Conservation (phyloP, 2,113 vertebrate genomes). For the Bubo blakistoni region DNA sequence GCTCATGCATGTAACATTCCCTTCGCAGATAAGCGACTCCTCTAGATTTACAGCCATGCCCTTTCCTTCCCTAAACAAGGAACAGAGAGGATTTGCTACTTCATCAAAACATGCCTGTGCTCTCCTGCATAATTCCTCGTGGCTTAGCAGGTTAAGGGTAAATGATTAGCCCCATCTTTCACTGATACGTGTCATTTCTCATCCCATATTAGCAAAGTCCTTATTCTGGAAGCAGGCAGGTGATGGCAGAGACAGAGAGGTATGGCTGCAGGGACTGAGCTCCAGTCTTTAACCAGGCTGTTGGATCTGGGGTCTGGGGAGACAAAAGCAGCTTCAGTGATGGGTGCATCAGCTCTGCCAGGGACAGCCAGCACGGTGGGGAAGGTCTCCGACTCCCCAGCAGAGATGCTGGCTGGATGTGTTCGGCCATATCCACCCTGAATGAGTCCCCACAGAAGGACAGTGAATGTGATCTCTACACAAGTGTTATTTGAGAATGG, state of each 20-base stretch:
- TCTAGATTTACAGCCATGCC: neutral
- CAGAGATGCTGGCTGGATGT: neutral
- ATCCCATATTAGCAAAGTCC: neutral
- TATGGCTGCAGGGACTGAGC: neutral
- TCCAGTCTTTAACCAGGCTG: neutral
- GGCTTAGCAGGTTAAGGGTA: neutral
- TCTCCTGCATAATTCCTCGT: neutral
- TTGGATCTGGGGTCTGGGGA: neutral
- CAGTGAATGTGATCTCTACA: neutral
- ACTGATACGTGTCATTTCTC: neutral
- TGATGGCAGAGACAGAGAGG: neutral
- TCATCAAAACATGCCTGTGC: neutral
- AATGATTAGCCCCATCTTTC: neutral
- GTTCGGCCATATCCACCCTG: neutral
- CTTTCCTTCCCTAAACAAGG: neutral
- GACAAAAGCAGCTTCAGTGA: neutral
- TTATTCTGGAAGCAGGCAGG: neutral
- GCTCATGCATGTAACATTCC: neutral
- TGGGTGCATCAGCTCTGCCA: neutral
- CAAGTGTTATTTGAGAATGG: neutral
- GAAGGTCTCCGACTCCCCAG: neutral
- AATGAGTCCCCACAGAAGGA: neutral
- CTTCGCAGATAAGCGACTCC: neutral
- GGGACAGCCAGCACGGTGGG: neutral
- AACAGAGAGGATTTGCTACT: neutral